phyloP scores from a whole-genome alignment of 2,888 invertebrate species.

The Thymelicus lineola region DNA sequence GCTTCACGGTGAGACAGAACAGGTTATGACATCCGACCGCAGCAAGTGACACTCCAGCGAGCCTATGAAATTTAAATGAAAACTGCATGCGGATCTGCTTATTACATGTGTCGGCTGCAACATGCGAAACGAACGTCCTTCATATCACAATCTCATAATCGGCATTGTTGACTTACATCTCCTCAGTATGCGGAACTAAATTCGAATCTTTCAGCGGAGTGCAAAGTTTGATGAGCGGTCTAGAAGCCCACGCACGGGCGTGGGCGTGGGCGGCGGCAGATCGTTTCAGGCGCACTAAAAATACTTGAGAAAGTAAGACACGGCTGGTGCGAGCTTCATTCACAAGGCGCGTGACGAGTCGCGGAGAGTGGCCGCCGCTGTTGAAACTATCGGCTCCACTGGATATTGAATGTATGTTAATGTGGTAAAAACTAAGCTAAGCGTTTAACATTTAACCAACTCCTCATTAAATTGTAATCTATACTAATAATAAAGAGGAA shows the following conservation, averaged over 20 bases:
- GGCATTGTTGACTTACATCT: conserved; percentile 2
- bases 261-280: conserved; percentile 18
- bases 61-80: not conserved
- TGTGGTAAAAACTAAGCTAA: too few relatives aligned
- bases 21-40: not conserved
- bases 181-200: not conserved
- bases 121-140: not conserved
- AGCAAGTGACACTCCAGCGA: too few relatives aligned
- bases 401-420: too few relatives aligned
- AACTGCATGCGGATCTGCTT: not conserved
- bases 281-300: conserved; percentile 35
- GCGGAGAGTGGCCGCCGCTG: too few relatives aligned
- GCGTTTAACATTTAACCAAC: too few relatives aligned
- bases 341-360: not conserved
- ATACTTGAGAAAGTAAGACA: conserved; percentile 40
- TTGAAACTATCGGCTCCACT: too few relatives aligned
- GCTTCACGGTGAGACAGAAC: not conserved
- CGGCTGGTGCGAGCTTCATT: conserved; percentile 8
- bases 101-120: too few relatives aligned
- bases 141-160: not conserved
- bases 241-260: conserved; percentile 16
- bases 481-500: too few relatives aligned
- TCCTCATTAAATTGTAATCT: too few relatives aligned
- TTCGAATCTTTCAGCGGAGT: not conserved
- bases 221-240: conserved; percentile 5